A percentile compares a stretch with the other conserved stretches of the same genome.
Conservation (phyloP, 2,113 vertebrate genomes). For the Lampris incognitus region DNA sequence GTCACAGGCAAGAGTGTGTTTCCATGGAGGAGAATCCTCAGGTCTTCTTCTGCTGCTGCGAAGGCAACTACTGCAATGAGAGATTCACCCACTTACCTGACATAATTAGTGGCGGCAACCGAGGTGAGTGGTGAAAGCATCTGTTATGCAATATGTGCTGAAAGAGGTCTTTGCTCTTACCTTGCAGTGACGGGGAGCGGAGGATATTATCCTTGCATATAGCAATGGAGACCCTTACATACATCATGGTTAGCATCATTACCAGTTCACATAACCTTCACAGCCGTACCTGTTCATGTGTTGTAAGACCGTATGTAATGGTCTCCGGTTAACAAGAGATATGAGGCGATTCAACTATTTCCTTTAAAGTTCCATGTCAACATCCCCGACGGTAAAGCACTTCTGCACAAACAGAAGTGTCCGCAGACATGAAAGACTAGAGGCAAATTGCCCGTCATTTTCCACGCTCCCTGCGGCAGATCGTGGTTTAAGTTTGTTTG, state of each 20-base stretch:
- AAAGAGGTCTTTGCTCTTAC: constrained; percentile 21
- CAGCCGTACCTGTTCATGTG: neutral
- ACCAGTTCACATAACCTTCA: neutral
- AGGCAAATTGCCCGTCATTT: neutral
- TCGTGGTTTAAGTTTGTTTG: neutral
- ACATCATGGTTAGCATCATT: too few relatives aligned
- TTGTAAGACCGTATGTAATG: too few relatives aligned
- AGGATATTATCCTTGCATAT: too few relatives aligned
- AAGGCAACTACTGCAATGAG: constrained; percentile 98
- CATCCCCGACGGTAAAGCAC: neutral
- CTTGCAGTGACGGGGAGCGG: neutral
- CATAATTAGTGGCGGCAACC: constrained; percentile 79
- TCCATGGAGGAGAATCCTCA: constrained; percentile 97
- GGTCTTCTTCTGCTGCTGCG: constrained; percentile 99
- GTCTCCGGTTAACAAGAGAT: too few relatives aligned
- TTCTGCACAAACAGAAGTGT: too few relatives aligned
- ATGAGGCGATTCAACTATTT: neutral
- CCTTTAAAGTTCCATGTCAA: neutral
- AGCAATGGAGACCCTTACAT: neutral
- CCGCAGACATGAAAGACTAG: too few relatives aligned
- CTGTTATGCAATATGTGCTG: constrained; percentile 3
- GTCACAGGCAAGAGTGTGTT: constrained; percentile 92
- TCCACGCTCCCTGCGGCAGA: neutral
- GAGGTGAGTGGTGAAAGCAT: constrained; percentile 62
- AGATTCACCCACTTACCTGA: constrained; percentile 96